Evolutionary conservation across 2,888 invertebrate species (phyloP), one percentile per base, ranked within the genome.

Genomic region (Cataglyphis albicans): DNA sequence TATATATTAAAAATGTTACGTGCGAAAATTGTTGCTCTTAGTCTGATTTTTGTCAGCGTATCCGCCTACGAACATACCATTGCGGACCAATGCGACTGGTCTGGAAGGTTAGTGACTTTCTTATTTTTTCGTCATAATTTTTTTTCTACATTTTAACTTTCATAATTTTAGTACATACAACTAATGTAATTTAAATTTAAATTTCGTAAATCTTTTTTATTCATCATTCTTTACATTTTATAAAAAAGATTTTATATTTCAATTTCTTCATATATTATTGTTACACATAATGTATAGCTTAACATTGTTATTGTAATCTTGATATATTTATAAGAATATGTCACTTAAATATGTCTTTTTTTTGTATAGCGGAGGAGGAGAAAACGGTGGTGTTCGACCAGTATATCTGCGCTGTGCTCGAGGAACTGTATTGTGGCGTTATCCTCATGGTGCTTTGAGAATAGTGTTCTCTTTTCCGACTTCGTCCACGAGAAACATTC

Each of bases 381-480:
- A 94, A 82, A 94, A 96, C 83, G 96, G 97, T 78, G 97, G 97
- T 3, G 97, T 97, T 70, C 97, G 97, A 55, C 97, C 97, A 0
- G 97, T 97, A 55, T 97, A 97, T 95, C 96, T 97, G 72, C 96
- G 97, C 41, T 97, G 97, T 92, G 95, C 97, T 29, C 96, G 97
- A 84, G 97, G 97, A 38, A 95, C 95, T 29, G 96, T 98, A 15
- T 95, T 96, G n/a, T 97, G 97, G 97, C 94, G 96, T 90, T 97
- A 97, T 93, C 97, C 97, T 0, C 96, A 96, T 9, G 97, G 97
- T 0, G 97, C 97, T 0, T 95, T 97, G 25, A 95, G 97, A 32
- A 95, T 97, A 68, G 95, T 97, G 63, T 96, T 97, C 86, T 93
- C 93, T 12, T 85, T 81, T 0, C 88, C 88, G 0, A 38, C 38